Evolutionary conservation across 2,888 invertebrate genomes (phyloP).

Genomic region (Carterocephalus palaemon): DNA sequence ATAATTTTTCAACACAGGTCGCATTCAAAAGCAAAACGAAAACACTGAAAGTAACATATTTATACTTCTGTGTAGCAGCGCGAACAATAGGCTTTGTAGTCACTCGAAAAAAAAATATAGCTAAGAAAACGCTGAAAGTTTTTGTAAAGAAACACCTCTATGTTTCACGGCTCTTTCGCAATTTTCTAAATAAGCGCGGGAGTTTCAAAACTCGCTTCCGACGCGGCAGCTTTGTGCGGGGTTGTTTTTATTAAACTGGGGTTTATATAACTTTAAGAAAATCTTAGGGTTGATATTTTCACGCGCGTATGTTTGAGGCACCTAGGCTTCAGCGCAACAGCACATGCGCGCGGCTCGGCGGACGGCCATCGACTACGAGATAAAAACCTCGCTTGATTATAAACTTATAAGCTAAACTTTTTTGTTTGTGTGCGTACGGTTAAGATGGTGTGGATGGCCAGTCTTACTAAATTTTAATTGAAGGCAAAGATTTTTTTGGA

Average conservation of each 20-base stretch:
- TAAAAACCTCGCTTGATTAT: slow-evolving; percentile 78
- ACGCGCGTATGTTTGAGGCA: slow-evolving; percentile 63
- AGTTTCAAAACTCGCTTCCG: slow-evolving; percentile 59
- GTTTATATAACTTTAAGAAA: slow-evolving; percentile 49
- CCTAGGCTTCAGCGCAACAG: slow-evolving; percentile 51
- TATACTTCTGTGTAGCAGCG: slow-evolving; percentile 49
- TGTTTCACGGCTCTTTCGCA: slow-evolving; percentile 73
- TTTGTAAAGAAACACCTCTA: slow-evolving; percentile 56
- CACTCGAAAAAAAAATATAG: slow-evolving; percentile 61
- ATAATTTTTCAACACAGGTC: slow-evolving; percentile 68
- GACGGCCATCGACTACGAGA: slow-evolving; percentile 74
- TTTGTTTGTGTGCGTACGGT: slow-evolving; percentile 69
- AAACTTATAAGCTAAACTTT: slow-evolving; percentile 78
- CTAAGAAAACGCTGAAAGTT: slow-evolving; percentile 55
- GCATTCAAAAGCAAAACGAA: slow-evolving; percentile 61
- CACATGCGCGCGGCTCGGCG: slow-evolving; percentile 72
- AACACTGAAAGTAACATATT: slow-evolving; percentile 70
- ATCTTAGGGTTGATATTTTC: slow-evolving; percentile 56
- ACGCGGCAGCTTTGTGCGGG: slow-evolving; percentile 50
- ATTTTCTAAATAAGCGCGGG: slow-evolving; percentile 61
- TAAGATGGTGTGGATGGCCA: slow-evolving; percentile 59
- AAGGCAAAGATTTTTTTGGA: background rate
- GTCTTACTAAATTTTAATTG: slow-evolving; percentile 70
- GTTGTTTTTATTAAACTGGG: slow-evolving; percentile 45
- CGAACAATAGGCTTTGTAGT: slow-evolving; percentile 74